A percentile compares a stretch with the other conserved stretches of the same genome.
Conservation (phyloP, 2,113 vertebrate species). For the Clarias macrocephalus region DNA sequence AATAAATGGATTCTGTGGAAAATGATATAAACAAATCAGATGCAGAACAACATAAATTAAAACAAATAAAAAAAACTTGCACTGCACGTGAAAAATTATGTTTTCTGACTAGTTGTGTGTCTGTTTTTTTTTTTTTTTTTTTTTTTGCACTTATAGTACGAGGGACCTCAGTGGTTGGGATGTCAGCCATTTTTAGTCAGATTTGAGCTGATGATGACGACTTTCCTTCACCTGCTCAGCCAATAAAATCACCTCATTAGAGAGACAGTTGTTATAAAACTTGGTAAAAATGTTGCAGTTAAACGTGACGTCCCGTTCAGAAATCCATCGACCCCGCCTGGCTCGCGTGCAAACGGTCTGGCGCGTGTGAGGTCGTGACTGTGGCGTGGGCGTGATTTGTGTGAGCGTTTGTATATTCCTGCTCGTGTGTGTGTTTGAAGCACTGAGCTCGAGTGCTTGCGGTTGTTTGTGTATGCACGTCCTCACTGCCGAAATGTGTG, state of each 20-base stretch:
- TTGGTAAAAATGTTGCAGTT: conserved; percentile 36
- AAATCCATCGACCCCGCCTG: conserved; percentile 26
- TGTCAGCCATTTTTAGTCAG: conserved; percentile 62
- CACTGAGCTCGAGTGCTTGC: conserved; percentile 1
- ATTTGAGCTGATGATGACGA: conserved; percentile 46
- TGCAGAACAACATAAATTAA: no score
- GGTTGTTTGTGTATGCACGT: conserved; percentile 45
- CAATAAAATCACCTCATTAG: conserved; percentile 32
- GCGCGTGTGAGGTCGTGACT: conserved; percentile 13
- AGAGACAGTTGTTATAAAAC: conserved; percentile 24
- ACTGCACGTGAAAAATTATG: no score
- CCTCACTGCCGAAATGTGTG: conserved; percentile 34
- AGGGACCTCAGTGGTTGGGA: conserved; percentile 55
- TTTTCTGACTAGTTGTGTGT: conserved; percentile 30
- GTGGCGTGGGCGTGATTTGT: conserved; percentile 50
- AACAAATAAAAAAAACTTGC: no score
- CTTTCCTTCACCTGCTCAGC: background rate
- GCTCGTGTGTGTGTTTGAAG: conserved; percentile 32
- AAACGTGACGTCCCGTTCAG: conserved; percentile 28
- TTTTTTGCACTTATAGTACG: background rate
- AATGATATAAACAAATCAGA: background rate
- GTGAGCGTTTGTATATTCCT: conserved; percentile 46
- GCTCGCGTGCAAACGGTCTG: conserved; percentile 49
- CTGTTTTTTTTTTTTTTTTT: background rate
- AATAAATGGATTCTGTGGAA: background rate